Base-by-base conservation (phyloP, 1,140 invertebrate genomes). In the Drosophila nebulosa region DNA sequence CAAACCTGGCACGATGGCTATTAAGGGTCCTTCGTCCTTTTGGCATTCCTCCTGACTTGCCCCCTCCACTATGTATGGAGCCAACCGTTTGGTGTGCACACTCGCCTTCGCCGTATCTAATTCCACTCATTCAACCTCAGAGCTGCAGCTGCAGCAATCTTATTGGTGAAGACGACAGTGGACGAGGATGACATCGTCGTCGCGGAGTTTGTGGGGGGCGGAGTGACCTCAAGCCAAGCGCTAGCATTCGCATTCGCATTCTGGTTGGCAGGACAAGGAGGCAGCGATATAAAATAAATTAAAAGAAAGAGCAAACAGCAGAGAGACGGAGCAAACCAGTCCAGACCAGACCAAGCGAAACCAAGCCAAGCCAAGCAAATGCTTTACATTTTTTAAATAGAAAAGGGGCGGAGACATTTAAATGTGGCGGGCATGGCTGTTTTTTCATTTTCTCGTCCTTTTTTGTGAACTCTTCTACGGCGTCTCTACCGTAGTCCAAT, bases 391-490 rank as follows among this genome's bases (percentile, higher is more conserved):
- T 88, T 88, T 88, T 76, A 83, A 88, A 83, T 88, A 88, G 83
- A 88, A 88, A 88, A 88, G 65, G 83, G 83, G 83, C 83, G 83
- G 83, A 88, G 84, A 88, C 72, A 88, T 88, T 88, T 88, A 88
- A 88, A 88, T 88, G 84, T 60, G 64, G 77, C 69, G 59, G 35
- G 56, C 69, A 73, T 56, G 21, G 27, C n/a, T n/a, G n/a, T n/a
- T 57, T 26, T 67, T 60, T 51, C n/a, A n/a, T 62, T 75, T 57
- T 58, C 52, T 21, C 46, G 9, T 60, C 39, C 63, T 30, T 58
- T 46, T 46, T 35, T 64, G 64, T 67, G 69, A 63, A 61, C 58
- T 66, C 78, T 68, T 59, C 51, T 76, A 59, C 69, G 56, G 52
- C 74, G 66, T 69, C 62, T 75, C 59, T 62, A 35, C 58, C 30